phyloP scores from a whole-genome alignment of 2,888 invertebrate genomes.

The Stenurella melanura region DNA sequence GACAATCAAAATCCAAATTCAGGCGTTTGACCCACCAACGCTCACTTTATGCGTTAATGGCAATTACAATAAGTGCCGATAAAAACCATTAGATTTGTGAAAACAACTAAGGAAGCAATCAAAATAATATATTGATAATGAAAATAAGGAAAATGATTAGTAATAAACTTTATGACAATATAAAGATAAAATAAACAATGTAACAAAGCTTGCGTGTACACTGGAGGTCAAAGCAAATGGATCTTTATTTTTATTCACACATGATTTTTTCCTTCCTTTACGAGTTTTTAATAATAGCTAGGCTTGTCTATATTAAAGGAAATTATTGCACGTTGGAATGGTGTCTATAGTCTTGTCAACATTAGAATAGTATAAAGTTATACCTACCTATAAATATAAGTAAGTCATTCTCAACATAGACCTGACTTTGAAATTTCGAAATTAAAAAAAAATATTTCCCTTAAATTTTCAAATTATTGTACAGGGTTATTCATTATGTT shows the following conservation, averaged over 20 bases:
- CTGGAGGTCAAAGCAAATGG: not conserved
- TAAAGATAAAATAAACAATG: not conserved
- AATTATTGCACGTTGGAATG: not conserved
- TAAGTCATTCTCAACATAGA: no score
- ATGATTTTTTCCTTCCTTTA: not conserved
- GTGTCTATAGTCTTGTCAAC: no score
- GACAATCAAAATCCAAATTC: not conserved
- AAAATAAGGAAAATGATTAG: constrained; percentile 7
- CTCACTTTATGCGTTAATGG: not conserved
- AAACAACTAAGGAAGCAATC: constrained; percentile 7
- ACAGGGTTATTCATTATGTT: no score
- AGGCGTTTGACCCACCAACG: not conserved
- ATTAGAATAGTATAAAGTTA: no score
- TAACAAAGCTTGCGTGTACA: not conserved
- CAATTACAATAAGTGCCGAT: not conserved
- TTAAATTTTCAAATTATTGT: no score
- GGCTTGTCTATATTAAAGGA: not conserved
- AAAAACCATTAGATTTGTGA: constrained; percentile 4
- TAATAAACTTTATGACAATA: constrained; percentile 7
- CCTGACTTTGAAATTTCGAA: no score
- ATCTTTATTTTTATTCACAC: not conserved
- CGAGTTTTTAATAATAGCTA: not conserved
- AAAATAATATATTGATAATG: constrained; percentile 1
- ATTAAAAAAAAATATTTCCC: no score
- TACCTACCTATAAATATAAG: no score